A percentile compares a stretch with the other conserved stretches of the same genome.
phyloP scores from a whole-genome alignment of 1,140 invertebrate genomes.

The Alviniconcha marisindica region DNA sequence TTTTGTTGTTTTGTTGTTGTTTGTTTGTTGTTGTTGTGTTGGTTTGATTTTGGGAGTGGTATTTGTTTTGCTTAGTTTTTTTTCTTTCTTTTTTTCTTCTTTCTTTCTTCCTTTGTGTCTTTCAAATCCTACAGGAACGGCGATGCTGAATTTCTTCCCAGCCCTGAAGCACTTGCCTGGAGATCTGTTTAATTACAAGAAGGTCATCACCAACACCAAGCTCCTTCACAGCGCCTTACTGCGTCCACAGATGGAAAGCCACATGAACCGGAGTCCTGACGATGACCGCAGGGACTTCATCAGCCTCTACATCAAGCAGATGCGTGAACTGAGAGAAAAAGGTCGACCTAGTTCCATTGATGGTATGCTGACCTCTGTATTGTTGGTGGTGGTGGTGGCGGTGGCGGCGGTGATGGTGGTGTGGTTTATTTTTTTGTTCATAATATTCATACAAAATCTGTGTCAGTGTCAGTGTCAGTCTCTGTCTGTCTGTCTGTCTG shows the following conservation, averaged over 20 bases:
- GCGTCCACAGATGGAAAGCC: neutral
- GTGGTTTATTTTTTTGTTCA: no score
- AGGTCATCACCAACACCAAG: neutral
- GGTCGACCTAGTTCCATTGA: neutral
- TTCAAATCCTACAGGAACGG: neutral
- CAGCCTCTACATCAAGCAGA: slow-evolving; percentile 50
- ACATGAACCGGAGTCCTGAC: slow-evolving; percentile 11
- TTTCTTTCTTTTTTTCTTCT: no score
- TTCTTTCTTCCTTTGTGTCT: no score
- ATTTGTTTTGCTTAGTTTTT: no score
- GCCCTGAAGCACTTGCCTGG: slow-evolving; percentile 50
- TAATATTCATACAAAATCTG: no score
- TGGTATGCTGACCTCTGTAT: neutral
- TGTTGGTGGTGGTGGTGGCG: no score
- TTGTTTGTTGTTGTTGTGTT: no score
- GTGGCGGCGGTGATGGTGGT: no score
- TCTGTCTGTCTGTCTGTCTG: no score
- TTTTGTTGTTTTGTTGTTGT: no score
- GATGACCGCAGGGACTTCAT: slow-evolving; percentile 35
- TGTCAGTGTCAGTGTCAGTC: no score
- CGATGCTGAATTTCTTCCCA: slow-evolving; percentile 49
- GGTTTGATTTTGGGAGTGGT: no score
- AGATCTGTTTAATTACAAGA: slow-evolving; percentile 47
- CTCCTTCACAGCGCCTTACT: neutral
- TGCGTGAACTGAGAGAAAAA: slow-evolving; percentile 27